These are phyloP conservation scores for Oligia fasciuncula DNA, from an alignment of 2,888 invertebrate species.

Conservation along the genomic window DNA sequence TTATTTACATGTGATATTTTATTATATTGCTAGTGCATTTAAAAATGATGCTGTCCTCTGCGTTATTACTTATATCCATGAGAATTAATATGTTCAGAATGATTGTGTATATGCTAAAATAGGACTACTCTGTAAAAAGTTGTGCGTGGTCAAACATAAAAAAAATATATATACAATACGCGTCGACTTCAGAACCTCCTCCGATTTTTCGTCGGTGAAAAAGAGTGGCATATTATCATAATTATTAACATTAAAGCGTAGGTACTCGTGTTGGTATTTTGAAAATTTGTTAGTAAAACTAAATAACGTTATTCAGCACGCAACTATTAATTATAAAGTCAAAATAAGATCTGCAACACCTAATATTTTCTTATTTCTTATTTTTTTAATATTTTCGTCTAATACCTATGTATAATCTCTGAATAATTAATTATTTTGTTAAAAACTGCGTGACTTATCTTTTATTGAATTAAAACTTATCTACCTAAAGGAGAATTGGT, in stretches of 20 bases:
- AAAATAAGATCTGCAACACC: background rate
- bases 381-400: no score
- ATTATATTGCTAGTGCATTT: background rate
- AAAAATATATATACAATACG: no score
- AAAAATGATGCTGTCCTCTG: background rate
- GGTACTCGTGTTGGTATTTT: slow-evolving; percentile 4
- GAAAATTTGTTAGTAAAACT: background rate
- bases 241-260: background rate
- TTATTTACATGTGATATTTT: background rate
- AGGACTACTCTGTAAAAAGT: no score
- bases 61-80: background rate
- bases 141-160: no score
- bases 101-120: background rate
- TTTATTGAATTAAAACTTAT: background rate
- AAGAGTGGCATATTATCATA: background rate
- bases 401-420: background rate
- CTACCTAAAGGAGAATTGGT: no score
- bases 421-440: background rate
- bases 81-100: background rate
- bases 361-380: background rate
- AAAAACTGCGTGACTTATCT: background rate
- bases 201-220: no score
- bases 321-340: background rate
- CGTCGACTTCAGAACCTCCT: no score
- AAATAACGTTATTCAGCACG: background rate